Percentiles rank a stretch among this genome's conserved stretches.
Conservation (phyloP, 1,140 invertebrate genomes). For the Diorhabda carinulata region DNA sequence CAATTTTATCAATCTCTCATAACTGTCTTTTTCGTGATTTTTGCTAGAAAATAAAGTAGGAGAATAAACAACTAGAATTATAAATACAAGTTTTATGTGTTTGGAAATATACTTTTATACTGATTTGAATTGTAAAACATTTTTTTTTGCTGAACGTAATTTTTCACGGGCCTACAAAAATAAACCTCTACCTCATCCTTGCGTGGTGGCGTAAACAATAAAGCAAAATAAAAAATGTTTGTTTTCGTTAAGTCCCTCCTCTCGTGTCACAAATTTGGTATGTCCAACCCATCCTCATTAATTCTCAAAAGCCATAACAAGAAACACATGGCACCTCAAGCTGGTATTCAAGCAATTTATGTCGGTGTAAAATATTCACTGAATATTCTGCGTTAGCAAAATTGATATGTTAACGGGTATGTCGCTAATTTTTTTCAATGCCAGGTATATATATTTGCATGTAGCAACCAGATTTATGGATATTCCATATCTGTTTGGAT, state of each 20-base stretch:
- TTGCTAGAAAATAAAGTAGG: too few relatives aligned
- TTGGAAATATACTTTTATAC: too few relatives aligned
- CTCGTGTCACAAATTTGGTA: constrained; percentile 9
- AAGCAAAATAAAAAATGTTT: background rate
- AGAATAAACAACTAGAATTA: too few relatives aligned
- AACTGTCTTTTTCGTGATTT: too few relatives aligned
- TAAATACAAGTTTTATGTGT: too few relatives aligned
- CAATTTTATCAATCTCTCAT: too few relatives aligned
- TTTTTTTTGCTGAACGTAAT: too few relatives aligned
- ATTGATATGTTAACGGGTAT: constrained; percentile 7
- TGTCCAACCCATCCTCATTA: constrained; percentile 16
- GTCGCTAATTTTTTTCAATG: background rate
- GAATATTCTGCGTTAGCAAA: constrained; percentile 6
- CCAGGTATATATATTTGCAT: background rate
- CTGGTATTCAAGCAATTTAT: constrained; percentile 7
- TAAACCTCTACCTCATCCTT: too few relatives aligned
- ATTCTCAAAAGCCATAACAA: constrained; percentile 10
- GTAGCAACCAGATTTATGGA: background rate
- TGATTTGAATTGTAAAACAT: too few relatives aligned
- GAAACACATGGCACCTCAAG: constrained; percentile 12
- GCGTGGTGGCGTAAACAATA: too few relatives aligned
- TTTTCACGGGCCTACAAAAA: too few relatives aligned
- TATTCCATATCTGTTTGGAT: background rate
- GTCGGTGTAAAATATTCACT: constrained; percentile 10
- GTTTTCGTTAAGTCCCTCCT: background rate